Evolutionary conservation across 2,797 vertebrate species (phyloP).

Genomic region (Sebastes hubbsi): DNA sequence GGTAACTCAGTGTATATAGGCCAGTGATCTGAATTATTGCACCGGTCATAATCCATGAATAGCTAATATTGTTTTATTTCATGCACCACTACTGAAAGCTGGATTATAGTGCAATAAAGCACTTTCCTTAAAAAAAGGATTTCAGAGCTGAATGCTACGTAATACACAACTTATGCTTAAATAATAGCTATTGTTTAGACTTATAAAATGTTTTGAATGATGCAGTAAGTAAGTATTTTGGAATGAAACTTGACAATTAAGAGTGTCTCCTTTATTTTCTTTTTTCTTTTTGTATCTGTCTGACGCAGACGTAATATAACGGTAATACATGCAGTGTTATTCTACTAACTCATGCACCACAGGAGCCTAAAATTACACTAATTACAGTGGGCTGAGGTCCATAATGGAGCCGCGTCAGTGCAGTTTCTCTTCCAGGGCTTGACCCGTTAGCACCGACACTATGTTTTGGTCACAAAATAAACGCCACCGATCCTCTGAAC

Average conservation of each 20-base stretch:
- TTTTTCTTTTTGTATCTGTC: not conserved
- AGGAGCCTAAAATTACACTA: not conserved
- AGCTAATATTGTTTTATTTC: not conserved
- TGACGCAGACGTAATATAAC: not conserved
- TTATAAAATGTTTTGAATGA: not conserved
- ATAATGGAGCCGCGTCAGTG: not conserved
- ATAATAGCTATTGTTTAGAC: not conserved
- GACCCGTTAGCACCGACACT: not conserved
- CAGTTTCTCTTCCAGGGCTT: not conserved
- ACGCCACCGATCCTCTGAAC: not conserved
- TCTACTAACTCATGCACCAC: not conserved
- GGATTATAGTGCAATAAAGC: slow-evolving; percentile 1
- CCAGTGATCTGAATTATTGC: not conserved
- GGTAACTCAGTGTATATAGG: not conserved
- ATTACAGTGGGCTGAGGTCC: not conserved
- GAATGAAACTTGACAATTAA: not conserved
- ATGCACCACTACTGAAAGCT: not conserved
- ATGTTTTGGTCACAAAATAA: not conserved
- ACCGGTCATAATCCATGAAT: not conserved
- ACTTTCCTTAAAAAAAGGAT: not conserved
- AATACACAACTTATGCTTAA: not conserved
- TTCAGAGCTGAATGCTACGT: not conserved
- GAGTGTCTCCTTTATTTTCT: not conserved
- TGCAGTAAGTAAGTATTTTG: not conserved
- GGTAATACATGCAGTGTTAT: not conserved